These are phyloP conservation scores for Pinna nobilis DNA, from an alignment of 1,140 invertebrate genomes.

Conservation along the genomic window DNA sequence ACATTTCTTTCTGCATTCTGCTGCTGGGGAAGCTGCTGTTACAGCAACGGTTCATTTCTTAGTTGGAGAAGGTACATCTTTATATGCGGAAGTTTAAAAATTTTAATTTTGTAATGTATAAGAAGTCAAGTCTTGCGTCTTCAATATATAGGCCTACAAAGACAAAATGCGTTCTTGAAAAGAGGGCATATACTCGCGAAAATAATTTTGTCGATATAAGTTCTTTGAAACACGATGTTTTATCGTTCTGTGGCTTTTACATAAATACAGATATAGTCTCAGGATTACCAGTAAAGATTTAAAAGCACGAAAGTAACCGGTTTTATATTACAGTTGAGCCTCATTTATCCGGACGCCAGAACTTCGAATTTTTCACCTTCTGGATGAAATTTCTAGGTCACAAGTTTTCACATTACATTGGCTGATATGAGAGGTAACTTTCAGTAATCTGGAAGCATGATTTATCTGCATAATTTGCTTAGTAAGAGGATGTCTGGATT, in stretches of 20 bases:
- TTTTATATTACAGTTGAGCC: too few species aligned
- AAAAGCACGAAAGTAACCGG: too few species aligned
- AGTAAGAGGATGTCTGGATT: not conserved
- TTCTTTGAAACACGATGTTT: not conserved
- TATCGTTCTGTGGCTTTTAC: not conserved
- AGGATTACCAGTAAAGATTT: too few species aligned
- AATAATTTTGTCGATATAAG: not conserved
- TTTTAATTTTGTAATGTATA: not conserved
- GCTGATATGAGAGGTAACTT: not conserved
- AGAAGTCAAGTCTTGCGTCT: not conserved
- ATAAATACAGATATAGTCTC: too few species aligned
- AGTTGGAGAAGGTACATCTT: slow-evolving; percentile 24
- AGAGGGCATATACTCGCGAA: not conserved
- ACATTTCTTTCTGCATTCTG: slow-evolving; percentile 39
- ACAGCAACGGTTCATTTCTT: slow-evolving; percentile 32
- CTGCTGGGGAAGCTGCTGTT: slow-evolving; percentile 30
- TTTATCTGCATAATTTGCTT: too few species aligned
- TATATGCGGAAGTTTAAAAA: not conserved
- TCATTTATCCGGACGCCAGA: too few species aligned
- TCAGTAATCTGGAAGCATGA: too few species aligned
- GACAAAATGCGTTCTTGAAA: not conserved
- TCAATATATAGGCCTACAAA: not conserved
- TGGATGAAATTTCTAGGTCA: not conserved
- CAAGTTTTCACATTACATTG: not conserved
- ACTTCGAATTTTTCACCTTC: not conserved